Base-by-base conservation (phyloP, 2,888 invertebrate species). In the Andricus quercusramuli region DNA sequence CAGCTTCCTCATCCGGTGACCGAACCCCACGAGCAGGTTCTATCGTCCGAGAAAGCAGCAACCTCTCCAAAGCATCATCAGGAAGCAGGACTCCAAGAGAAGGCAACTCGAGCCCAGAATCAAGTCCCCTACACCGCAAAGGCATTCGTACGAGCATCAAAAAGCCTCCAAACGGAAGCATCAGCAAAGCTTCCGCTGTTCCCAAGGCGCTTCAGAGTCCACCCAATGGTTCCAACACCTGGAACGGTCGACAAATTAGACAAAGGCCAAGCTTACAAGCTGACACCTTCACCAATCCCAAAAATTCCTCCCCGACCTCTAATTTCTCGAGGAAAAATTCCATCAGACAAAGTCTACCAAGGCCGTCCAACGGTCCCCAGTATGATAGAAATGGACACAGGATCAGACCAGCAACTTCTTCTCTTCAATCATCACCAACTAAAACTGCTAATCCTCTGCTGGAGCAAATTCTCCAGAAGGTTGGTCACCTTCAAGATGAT, bases 401-500 rank as follows among this genome's bases (percentile, higher is more conserved):
- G 6, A 92, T 93, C 59, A 93, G 92, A 65, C 90, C 92, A 3
- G 66, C 83, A 15, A 84, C 93, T 1, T 93, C 94, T 0, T 95
- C 95, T 0, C 93, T 95, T 0, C 94, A 94, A 86, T 95, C 95
- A 0, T 95, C 95, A 22, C 95, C 95, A 0, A 94, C 95, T 80
- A 95, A 96, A 91, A 93, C 93, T 81, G 92, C 95, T 47, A 95
- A 95, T 80, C 96, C 96, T 8, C 91, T 97, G 67, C 95, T 95
- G 32, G 94, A 96, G 88, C 96, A 96, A 90, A 95, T 97, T 47
- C 91, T 97, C 3, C 94, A 95, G 85, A 95, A 96, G 41, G 95
- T 96, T 6, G 96, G 95, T 87, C 95, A 94, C 4, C 95, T 96
- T 1, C 95, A 96, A 89, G 96, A 97, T 86, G 97, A 97, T 88